Evolutionary conservation across 2,888 invertebrate species (phyloP).

Genomic region (Drosophila borealis): DNA sequence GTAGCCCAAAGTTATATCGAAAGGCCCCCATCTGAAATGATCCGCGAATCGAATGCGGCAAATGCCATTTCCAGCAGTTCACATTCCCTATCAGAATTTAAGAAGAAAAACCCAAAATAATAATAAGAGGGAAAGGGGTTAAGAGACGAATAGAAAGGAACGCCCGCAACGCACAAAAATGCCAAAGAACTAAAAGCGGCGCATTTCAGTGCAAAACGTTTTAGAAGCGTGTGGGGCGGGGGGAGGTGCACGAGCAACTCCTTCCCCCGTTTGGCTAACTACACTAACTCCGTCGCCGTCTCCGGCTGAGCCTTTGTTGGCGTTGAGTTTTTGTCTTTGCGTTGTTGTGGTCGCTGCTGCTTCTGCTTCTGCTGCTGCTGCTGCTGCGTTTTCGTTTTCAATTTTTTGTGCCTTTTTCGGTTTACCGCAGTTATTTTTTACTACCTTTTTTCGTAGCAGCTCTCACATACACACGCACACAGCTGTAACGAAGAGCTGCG

Average conservation of each 20-base stretch:
- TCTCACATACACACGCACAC: conserved; percentile 41
- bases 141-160: conserved; percentile 57
- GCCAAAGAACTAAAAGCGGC: conserved; percentile 54
- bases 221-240: not conserved
- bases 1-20: conserved; percentile 53
- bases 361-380: conserved; percentile 20
- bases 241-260: not conserved
- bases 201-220: conserved; percentile 59
- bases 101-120: conserved; percentile 1
- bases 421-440: conserved; percentile 82
- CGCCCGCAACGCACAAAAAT: conserved; percentile 56
- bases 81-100: conserved; percentile 47
- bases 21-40: conserved; percentile 14
- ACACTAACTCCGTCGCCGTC: conserved; percentile 32
- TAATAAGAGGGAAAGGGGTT: conserved; percentile 8
- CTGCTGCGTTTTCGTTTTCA: conserved; percentile 76
- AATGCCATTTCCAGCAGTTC: conserved; percentile 41
- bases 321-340: conserved; percentile 59
- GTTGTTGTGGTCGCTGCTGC: conserved; percentile 61
- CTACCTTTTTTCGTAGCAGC: conserved; percentile 80
- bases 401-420: conserved; percentile 80
- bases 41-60: conserved; percentile 53
- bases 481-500: conserved; percentile 53
- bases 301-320: conserved; percentile 62
- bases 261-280: not conserved